A percentile compares a stretch with the other conserved stretches of the same genome.
Evolutionary conservation across 2,113 vertebrate species (phyloP).

Genomic region (Crotalus tigris): DNA sequence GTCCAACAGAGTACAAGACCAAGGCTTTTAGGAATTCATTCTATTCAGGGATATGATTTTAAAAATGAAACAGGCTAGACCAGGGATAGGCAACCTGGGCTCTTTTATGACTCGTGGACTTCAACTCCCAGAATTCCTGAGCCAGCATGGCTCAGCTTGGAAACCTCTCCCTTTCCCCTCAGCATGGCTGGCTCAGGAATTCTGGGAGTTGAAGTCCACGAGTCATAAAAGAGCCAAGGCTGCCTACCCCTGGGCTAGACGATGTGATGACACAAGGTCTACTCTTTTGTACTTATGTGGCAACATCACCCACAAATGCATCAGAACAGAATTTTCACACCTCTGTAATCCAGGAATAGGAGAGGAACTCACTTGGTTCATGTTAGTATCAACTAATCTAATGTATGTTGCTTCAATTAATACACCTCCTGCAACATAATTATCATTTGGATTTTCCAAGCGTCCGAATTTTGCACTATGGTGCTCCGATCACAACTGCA

Average conservation of each 20-base stretch:
- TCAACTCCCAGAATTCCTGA: too few relatives aligned
- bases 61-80: neutral
- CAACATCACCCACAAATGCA: neutral
- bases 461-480: neutral
- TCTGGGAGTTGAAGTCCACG: too few relatives aligned
- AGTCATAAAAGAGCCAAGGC: too few relatives aligned
- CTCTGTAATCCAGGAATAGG: neutral
- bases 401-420: neutral
- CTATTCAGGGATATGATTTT: neutral
- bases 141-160: too few relatives aligned
- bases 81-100: too few relatives aligned
- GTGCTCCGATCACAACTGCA: neutral
- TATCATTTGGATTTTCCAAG: neutral
- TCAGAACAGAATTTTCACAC: neutral
- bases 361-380: neutral
- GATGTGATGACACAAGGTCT: neutral
- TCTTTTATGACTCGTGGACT: too few relatives aligned
- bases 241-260: too few relatives aligned
- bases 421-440: neutral
- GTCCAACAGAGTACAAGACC: neutral
- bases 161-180: too few relatives aligned
- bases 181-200: too few relatives aligned
- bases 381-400: neutral
- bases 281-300: neutral
- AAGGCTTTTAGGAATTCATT: neutral